Conservation (phyloP, 1,140 invertebrate genomes). For the Eubasilissa regina region DNA sequence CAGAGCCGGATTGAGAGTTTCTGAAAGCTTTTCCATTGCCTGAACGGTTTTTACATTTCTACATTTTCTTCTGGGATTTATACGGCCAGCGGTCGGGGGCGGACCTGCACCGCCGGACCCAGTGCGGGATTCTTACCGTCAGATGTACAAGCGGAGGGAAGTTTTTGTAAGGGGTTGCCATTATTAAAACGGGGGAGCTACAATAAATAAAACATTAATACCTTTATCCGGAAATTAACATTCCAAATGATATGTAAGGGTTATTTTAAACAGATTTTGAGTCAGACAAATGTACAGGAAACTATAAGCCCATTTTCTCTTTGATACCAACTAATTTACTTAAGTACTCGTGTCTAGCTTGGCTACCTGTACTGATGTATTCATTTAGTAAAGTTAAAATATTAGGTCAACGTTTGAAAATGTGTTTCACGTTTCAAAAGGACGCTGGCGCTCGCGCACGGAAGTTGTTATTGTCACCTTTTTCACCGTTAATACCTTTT, state of each 20-base stretch:
- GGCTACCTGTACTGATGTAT: too few species aligned
- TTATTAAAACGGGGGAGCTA: conserved; percentile 1
- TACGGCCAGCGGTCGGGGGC: conserved; percentile 30
- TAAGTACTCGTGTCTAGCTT: too few species aligned
- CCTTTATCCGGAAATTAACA: conserved; percentile 38
- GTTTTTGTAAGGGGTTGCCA: conserved; percentile 2
- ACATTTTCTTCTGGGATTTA: conserved; percentile 48
- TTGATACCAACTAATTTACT: neutral
- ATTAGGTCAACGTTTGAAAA: too few species aligned
- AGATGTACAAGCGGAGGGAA: neutral
- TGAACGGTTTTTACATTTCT: conserved; percentile 26
- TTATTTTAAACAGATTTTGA: conserved; percentile 29
- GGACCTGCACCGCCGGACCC: neutral
- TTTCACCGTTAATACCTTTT: too few species aligned
- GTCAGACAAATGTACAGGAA: conserved; percentile 4
- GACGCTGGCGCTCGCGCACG: too few species aligned
- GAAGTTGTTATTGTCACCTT: too few species aligned
- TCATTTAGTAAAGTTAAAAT: too few species aligned
- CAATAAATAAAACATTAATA: conserved; percentile 24
- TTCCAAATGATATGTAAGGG: conserved; percentile 33
- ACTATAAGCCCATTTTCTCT: neutral
- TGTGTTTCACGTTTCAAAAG: too few species aligned
- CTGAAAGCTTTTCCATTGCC: neutral
- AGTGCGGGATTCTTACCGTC: neutral
- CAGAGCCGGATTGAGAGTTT: neutral